Percentiles rank a stretch among this genome's conserved stretches.
Evolutionary conservation across 2,113 vertebrate species (phyloP).

Genomic region (Corythornis vintsioides): DNA sequence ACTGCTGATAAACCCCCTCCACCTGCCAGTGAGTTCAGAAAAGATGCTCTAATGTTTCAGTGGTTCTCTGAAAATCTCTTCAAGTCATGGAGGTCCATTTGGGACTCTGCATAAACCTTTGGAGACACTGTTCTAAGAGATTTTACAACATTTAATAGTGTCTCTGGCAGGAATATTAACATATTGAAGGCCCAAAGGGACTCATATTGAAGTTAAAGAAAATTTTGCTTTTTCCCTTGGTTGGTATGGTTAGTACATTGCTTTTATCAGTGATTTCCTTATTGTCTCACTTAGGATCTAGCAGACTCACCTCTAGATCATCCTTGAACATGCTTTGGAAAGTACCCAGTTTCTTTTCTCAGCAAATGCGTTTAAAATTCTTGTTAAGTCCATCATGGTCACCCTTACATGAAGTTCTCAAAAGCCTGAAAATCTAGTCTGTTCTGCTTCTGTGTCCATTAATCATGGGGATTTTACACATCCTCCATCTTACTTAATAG

Average conservation of each 20-base stretch:
- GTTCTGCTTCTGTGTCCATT: not conserved
- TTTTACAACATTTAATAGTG: not conserved
- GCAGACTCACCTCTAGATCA: not conserved
- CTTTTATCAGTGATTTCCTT: not conserved
- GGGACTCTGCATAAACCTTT: not conserved
- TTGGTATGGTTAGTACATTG: not conserved
- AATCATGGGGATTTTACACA: not conserved
- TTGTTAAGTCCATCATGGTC: not conserved
- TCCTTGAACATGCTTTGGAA: not conserved
- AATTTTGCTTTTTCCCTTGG: not conserved
- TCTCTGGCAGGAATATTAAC: not conserved
- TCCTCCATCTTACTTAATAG: not conserved
- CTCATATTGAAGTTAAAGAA: not conserved
- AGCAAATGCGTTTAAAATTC: not conserved
- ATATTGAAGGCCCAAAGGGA: not conserved
- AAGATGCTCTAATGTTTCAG: not conserved
- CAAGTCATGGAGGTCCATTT: not conserved
- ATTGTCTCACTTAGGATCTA: not conserved
- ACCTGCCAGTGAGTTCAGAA: not conserved
- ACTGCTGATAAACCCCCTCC: not conserved
- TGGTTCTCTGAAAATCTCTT: not conserved
- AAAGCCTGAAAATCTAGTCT: not conserved
- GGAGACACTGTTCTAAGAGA: not conserved
- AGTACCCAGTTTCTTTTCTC: not conserved
- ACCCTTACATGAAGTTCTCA: not conserved